Percentiles rank a stretch among this genome's conserved stretches.
phyloP scores from a whole-genome alignment of 2,113 vertebrate genomes.

The Cyprinus carpio region DNA sequence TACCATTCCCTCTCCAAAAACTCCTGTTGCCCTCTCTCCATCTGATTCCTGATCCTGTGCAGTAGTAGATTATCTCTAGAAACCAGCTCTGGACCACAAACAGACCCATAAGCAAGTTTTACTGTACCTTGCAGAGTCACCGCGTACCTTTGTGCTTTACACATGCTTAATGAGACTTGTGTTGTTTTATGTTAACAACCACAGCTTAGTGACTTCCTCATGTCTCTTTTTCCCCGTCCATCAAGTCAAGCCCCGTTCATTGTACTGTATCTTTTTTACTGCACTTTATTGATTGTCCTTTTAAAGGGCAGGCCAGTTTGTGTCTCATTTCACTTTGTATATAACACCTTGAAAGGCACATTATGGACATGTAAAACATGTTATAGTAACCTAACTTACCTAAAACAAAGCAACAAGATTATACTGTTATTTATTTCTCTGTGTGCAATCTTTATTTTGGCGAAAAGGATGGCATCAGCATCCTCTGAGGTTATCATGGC shows the following conservation, averaged over 20 bases:
- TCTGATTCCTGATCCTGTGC: conserved; percentile 59
- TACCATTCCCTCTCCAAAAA: conserved; percentile 67
- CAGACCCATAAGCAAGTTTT: background rate
- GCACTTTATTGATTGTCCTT: conserved; percentile 54
- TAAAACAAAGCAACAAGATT: conserved; percentile 19
- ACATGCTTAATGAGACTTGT: conserved; percentile 27
- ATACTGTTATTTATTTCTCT: conserved; percentile 3
- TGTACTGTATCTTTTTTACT: conserved; percentile 43
- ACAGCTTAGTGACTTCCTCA: conserved; percentile 38
- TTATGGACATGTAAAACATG: conserved; percentile 19
- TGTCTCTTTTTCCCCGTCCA: background rate
- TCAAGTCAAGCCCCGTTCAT: conserved; percentile 22
- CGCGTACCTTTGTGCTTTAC: conserved; percentile 29
- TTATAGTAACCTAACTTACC: conserved; percentile 9
- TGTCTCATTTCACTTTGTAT: conserved; percentile 37
- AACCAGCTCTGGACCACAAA: conserved; percentile 15
- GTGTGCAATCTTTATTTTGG: conserved; percentile 23
- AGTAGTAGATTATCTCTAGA: background rate
- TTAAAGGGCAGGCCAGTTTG: conserved; percentile 41
- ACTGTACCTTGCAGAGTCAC: conserved; percentile 3
- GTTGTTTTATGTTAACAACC: conserved; percentile 37
- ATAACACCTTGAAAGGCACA: conserved; percentile 19
- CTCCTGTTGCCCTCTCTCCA: conserved; percentile 50
- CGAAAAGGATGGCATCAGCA: background rate
- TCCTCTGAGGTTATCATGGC: background rate